Percentiles rank a stretch among this genome's conserved stretches.
phyloP scores from a whole-genome alignment of 2,888 invertebrate species.

The Caenorhabditis virilis region DNA sequence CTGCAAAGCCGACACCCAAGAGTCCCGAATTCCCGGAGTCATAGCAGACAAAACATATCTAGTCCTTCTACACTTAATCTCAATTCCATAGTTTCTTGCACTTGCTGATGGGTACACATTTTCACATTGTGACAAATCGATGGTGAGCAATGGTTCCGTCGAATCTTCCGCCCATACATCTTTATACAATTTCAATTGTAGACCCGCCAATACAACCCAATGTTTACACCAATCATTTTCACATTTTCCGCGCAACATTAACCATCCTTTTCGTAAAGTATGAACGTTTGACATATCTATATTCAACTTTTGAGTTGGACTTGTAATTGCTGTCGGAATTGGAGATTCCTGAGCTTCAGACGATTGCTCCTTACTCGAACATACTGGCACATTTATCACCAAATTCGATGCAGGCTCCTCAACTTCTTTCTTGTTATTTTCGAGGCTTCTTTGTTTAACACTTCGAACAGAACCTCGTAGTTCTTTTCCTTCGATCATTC shows the following conservation, averaged over 20 bases:
- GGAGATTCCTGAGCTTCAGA: conserved; percentile 2
- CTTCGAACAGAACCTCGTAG: conserved; percentile 46
- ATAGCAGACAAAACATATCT: conserved; percentile 66
- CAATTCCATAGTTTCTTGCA: conserved; percentile 67
- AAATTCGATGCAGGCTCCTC: conserved; percentile 7
- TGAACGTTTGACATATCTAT: conserved; percentile 63
- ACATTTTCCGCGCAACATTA: conserved; percentile 65
- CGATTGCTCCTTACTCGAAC: conserved; percentile 1
- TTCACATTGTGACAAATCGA: conserved; percentile 66
- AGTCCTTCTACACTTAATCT: conserved; percentile 64
- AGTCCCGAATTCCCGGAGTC: conserved; percentile 68
- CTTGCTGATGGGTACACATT: conserved; percentile 65
- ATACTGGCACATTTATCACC: conserved; percentile 24
- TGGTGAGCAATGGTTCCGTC: conserved; percentile 56
- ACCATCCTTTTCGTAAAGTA: conserved; percentile 68
- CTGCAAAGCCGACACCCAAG: conserved; percentile 63
- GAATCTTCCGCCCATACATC: conserved; percentile 68
- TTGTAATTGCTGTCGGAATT: neutral
- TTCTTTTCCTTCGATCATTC: conserved; percentile 34
- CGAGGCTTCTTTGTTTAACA: conserved; percentile 30
- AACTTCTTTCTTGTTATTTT: neutral
- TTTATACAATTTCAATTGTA: conserved; percentile 65
- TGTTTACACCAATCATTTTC: conserved; percentile 67
- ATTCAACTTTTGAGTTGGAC: conserved; percentile 40
- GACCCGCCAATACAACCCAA: conserved; percentile 68